Percentiles rank a stretch among this genome's conserved stretches.
Conservation (phyloP, 2,113 vertebrate genomes). For the Onychostruthus taczanowskii region DNA sequence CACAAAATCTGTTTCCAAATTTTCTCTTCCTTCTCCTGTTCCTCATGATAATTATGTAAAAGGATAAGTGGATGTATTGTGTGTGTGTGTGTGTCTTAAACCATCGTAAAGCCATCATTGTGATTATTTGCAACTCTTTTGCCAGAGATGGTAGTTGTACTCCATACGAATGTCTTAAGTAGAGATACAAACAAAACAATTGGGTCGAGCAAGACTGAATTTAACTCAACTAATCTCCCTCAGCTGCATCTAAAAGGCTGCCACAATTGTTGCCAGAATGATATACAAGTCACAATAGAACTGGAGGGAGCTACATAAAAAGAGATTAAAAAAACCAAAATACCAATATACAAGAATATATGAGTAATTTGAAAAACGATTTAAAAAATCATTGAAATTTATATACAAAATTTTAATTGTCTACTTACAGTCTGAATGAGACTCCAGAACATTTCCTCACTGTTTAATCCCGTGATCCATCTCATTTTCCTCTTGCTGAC, state of each 20-base stretch:
- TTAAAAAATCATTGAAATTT: not conserved
- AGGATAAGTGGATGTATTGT: not conserved
- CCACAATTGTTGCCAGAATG: not conserved
- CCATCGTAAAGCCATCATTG: not conserved
- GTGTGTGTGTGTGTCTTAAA: not conserved
- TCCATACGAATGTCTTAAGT: not conserved
- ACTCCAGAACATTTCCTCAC: not conserved
- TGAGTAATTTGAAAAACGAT: not conserved
- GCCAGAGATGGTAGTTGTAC: not conserved
- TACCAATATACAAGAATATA: not conserved
- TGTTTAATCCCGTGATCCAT: not conserved
- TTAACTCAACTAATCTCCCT: constrained; percentile 25
- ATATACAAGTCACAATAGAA: constrained; percentile 21
- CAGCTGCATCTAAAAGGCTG: constrained; percentile 14
- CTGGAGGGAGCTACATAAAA: constrained; percentile 20
- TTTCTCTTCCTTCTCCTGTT: not conserved
- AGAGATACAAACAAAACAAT: not conserved
- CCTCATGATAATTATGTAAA: not conserved
- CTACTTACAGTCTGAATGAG: not conserved
- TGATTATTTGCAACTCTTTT: not conserved
- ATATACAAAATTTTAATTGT: not conserved
- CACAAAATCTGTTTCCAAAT: not conserved
- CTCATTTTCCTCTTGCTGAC: not conserved
- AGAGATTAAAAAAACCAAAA: constrained; percentile 27
- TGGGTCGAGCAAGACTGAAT: constrained; percentile 8